These are phyloP conservation scores for Conus betulinus DNA, from an alignment of 1,140 invertebrate genomes.

Conservation along the genomic window DNA sequence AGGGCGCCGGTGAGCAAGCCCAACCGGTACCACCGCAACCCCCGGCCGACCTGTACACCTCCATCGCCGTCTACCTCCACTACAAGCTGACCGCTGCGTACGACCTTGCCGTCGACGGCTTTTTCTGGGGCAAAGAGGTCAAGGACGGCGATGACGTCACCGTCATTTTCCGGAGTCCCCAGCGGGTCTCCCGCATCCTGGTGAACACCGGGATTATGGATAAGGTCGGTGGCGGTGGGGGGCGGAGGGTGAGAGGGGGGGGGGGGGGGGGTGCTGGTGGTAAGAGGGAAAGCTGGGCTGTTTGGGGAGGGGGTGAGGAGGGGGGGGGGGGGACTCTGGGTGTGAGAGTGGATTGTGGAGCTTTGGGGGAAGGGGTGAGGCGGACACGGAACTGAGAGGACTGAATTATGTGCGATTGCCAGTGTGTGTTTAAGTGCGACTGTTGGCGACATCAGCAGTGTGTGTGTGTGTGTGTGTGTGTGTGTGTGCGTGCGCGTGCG, in stretches of 20 bases:
- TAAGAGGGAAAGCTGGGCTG: neutral
- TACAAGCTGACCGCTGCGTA: constrained; percentile 49
- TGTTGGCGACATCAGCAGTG: too few species aligned
- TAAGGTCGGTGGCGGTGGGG: neutral
- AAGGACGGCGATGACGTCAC: constrained; percentile 39
- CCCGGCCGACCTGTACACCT: constrained; percentile 44
- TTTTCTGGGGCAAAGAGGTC: constrained; percentile 52
- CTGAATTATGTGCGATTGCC: too few species aligned
- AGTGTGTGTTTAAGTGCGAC: too few species aligned
- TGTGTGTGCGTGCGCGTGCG: too few species aligned
- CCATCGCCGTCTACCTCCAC: constrained; percentile 35
- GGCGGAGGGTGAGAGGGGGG: neutral
- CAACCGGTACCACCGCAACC: constrained; percentile 49
- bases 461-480: too few species aligned
- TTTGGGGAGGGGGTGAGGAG: neutral
- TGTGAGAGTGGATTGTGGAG: neutral
- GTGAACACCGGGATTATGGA: constrained; percentile 47
- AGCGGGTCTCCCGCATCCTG: constrained; percentile 50
- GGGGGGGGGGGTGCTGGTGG: neutral
- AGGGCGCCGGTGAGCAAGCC: constrained; percentile 2
- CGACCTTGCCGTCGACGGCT: constrained; percentile 30
- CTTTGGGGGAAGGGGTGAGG: neutral
- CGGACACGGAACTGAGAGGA: too few species aligned
- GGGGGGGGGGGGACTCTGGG: too few species aligned
- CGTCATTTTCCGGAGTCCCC: constrained; percentile 48